Conservation (phyloP, 2,888 invertebrate genomes). For the Amaurobius ferox region DNA sequence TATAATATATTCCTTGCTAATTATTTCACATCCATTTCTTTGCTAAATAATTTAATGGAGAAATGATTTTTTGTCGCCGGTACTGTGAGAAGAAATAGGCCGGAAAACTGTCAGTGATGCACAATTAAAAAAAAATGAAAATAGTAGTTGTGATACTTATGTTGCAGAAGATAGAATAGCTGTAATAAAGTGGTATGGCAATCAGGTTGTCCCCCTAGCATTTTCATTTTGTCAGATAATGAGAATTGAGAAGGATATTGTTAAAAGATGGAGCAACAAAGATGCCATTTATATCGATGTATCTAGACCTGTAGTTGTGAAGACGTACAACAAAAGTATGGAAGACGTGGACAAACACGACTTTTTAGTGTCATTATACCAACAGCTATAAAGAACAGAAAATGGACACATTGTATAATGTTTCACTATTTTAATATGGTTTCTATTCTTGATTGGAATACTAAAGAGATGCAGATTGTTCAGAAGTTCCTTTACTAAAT, state of each 20-base stretch:
- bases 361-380: slow-evolving; percentile 1
- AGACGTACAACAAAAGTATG: neutral
- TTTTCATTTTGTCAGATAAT: neutral
- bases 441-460: neutral
- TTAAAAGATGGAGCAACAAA: slow-evolving; percentile 3
- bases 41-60: slow-evolving; percentile 1
- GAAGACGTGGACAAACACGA: slow-evolving; percentile 11
- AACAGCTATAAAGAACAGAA: slow-evolving; percentile 10
- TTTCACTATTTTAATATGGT: slow-evolving; percentile 1
- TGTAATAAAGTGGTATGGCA: slow-evolving; percentile 3
- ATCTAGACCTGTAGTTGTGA: neutral
- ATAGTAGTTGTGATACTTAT: neutral
- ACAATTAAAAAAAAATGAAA: neutral
- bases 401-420: neutral
- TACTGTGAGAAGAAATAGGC: slow-evolving; percentile 1
- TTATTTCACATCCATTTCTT: slow-evolving; percentile 1
- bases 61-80: slow-evolving; percentile 11
- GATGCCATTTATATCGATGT: neutral
- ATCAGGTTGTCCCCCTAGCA: neutral
- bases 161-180: neutral
- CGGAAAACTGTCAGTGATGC: neutral
- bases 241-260: neutral
- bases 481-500: too few species aligned
- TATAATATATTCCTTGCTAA: slow-evolving; percentile 13
- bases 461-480: neutral